Conservation (phyloP, 37 sponge, comb jelly and placozoan genomes). For the Aplysina aerophoba region DNA sequence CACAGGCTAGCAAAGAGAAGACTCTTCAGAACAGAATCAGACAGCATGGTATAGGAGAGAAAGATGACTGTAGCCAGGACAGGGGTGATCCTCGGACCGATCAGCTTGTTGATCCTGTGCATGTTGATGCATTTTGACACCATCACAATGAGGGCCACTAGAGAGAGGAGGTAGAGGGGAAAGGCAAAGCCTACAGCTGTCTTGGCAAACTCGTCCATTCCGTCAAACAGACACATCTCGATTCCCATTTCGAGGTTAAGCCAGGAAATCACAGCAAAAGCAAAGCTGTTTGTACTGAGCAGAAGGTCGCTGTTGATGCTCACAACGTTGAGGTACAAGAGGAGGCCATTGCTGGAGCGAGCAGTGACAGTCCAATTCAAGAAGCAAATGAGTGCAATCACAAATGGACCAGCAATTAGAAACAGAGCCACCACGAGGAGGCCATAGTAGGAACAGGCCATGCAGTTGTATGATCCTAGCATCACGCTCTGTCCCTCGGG, state of each 20-base stretch:
- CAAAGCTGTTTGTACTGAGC: neutral
- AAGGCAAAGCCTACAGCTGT: constrained; percentile 39
- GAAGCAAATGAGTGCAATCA: constrained; percentile 24
- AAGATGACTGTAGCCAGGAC: constrained; percentile 37
- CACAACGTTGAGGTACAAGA: constrained; percentile 60
- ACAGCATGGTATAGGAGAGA: constrained; percentile 33
- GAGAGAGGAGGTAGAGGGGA: constrained; percentile 45
- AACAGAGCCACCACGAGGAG: constrained; percentile 4
- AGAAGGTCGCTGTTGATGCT: constrained; percentile 27
- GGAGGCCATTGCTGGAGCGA: constrained; percentile 43
- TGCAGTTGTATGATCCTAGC: constrained; percentile 40
- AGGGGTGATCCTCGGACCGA: constrained; percentile 30
- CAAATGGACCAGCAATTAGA: constrained; percentile 35
- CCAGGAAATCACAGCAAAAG: constrained; percentile 32
- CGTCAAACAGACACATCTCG: constrained; percentile 43
- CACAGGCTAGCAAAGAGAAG: neutral
- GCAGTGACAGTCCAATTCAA: constrained; percentile 39
- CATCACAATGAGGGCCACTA: constrained; percentile 20
- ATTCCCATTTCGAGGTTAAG: constrained; percentile 46
- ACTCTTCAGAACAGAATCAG: neutral
- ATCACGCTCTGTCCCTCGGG: constrained; percentile 16
- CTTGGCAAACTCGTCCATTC: constrained; percentile 40
- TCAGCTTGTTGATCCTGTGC: constrained; percentile 1
- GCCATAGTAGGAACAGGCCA: neutral
- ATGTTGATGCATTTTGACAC: constrained; percentile 6